Percentiles rank a stretch among this genome's conserved stretches.
Conservation (phyloP, 2,888 invertebrate species). For the Rhingia campestris region DNA sequence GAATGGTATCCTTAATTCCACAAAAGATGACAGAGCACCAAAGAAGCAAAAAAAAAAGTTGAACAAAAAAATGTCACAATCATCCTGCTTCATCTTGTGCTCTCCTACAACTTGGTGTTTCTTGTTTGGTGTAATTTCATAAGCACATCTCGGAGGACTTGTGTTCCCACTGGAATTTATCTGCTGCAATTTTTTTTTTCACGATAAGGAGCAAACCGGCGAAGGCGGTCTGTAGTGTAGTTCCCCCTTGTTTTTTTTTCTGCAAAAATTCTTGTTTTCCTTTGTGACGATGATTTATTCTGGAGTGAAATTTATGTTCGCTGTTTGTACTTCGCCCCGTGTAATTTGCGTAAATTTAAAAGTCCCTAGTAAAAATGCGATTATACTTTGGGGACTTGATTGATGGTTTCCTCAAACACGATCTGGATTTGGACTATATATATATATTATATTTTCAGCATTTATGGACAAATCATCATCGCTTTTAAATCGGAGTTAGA, state of each 20-base stretch:
- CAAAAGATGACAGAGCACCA: conserved; percentile 42
- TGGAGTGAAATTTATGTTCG: conserved; percentile 57
- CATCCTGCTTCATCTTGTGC: conserved; percentile 39
- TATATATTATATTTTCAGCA: background rate
- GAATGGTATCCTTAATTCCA: conserved; percentile 60
- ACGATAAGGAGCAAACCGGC: conserved; percentile 33
- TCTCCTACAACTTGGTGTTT: conserved; percentile 44
- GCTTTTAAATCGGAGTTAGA: no score
- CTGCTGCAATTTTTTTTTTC: conserved; percentile 55
- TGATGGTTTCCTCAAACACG: conserved; percentile 12
- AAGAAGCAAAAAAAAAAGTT: conserved; percentile 4
- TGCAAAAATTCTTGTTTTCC: conserved; percentile 20
- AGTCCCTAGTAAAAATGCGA: conserved; percentile 20
- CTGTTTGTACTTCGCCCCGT: conserved; percentile 18
- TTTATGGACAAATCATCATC: background rate
- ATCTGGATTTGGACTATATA: background rate
- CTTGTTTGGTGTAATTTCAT: conserved; percentile 61
- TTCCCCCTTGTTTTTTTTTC: conserved; percentile 17
- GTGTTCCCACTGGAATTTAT: conserved; percentile 58
- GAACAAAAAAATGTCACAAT: conserved; percentile 34
- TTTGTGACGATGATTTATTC: conserved; percentile 64
- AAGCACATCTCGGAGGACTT: conserved; percentile 65
- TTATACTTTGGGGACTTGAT: conserved; percentile 16
- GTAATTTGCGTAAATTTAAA: conserved; percentile 59
- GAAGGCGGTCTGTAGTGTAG: background rate